Evolutionary conservation across 2,797 vertebrate genomes (phyloP).

Genomic region (Malurus splendens): DNA sequence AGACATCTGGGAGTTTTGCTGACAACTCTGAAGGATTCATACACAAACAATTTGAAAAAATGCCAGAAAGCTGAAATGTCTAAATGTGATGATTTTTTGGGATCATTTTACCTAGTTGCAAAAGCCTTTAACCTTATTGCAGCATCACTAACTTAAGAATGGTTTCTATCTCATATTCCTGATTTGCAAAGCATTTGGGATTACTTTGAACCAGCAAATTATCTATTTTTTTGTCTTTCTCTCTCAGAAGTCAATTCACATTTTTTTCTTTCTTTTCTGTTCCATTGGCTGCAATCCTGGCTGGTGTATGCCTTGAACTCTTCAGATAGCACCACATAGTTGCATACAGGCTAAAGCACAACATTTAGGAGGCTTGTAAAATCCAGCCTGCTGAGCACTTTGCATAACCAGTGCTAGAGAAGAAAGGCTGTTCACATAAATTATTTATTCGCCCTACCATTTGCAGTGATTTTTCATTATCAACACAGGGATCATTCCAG

Average conservation of each 20-base stretch:
- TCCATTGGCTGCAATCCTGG: neutral
- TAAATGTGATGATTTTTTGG: neutral
- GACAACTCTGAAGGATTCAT: constrained; percentile 6
- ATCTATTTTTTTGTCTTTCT: neutral
- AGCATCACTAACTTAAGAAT: neutral
- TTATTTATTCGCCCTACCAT: constrained; percentile 24
- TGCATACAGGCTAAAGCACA: neutral
- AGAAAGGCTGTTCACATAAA: constrained; percentile 22
- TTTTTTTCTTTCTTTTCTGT: neutral
- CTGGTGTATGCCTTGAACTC: neutral
- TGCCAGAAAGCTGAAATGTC: neutral
- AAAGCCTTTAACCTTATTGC: neutral
- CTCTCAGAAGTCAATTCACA: neutral
- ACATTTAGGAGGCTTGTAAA: neutral
- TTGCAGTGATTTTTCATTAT: constrained; percentile 33
- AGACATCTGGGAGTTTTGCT: constrained; percentile 20
- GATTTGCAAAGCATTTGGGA: neutral
- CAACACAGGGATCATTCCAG: neutral
- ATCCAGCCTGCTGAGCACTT: constrained; percentile 7
- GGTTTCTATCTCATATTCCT: neutral
- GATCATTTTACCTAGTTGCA: neutral
- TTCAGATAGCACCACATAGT: neutral
- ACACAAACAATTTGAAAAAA: neutral
- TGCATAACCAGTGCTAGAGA: neutral
- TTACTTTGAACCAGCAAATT: neutral